Base-by-base conservation (phyloP, 2,113 vertebrate species). In the Sphyrna mokarran region DNA sequence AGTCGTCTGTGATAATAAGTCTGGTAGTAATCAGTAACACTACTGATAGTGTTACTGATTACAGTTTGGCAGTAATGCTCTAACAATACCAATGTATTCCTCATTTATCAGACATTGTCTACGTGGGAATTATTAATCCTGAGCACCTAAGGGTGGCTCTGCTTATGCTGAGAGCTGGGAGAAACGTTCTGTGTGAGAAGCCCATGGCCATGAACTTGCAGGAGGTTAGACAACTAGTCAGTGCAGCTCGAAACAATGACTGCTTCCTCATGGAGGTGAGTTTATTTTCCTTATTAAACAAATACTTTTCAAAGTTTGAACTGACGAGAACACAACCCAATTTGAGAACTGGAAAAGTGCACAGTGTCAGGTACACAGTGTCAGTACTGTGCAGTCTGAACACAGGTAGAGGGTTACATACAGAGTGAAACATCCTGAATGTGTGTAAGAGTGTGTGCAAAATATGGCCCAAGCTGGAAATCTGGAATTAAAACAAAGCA, bases 181-280 rank as follows among this genome's bases (percentile, higher is more conserved):
- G 98, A 97, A 98, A 98, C 0, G 97, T 99, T 5, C 96, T 98
- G 85, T 98, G 98, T 70, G 98, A 99, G 97, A 98, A 98, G 90
- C 98, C 98, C 0, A 95, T 98, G 97, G 98, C 98, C 11, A 98
- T 98, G 98, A 99, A 98, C 54, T 76, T 96, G 2, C 96, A 95
- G 0, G 98, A 98, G 96, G 98, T 98, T 69, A 96, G 96, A 14
- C 96, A 98, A 96, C 97, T 98, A 95, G 96, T 98, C 66, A 95
- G 96, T 0, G 96, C 97, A 70, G 98, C 98, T 0, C 96, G 96
- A 96, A 96, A 8, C 18, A 97, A 97, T 0, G 7, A 97, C 0
- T 96, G 98, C 90, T 98, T 98, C 95, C 96, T 98, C 69, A 97
- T 97, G 97, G 97, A 97, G 22, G 95, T 48, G 72, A 63, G 63